A percentile compares a stretch with the other conserved stretches of the same genome.
Evolutionary conservation across 1,140 invertebrate species (phyloP).

Genomic region (Calliphora vicina): DNA sequence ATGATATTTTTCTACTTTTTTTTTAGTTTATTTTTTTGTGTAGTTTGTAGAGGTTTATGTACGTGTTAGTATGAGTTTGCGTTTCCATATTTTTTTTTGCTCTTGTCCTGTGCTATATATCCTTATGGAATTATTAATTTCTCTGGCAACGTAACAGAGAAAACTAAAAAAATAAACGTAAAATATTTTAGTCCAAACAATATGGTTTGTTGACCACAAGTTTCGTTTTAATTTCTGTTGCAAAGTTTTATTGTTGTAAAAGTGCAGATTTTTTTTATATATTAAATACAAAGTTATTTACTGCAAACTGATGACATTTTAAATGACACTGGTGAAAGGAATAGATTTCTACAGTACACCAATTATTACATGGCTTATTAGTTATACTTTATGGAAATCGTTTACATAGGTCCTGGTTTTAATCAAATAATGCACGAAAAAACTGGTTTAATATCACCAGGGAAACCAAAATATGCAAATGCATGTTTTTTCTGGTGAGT

Average conservation of each 20-base stretch:
- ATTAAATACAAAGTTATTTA: background rate
- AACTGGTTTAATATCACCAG: no score
- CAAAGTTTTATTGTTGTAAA: background rate
- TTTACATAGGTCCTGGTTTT: no score
- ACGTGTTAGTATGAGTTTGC: background rate
- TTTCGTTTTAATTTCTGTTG: conserved; percentile 18
- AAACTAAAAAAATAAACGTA: background rate
- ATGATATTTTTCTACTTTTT: background rate
- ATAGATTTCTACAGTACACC: background rate
- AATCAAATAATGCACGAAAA: no score
- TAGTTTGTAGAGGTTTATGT: background rate
- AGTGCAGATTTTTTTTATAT: background rate
- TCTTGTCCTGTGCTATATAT: background rate
- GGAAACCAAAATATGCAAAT: no score
- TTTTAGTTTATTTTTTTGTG: background rate
- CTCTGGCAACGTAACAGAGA: background rate
- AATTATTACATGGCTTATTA: background rate
- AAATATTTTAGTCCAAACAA: background rate
- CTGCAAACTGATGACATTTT: background rate
- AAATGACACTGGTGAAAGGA: background rate
- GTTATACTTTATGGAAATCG: no score
- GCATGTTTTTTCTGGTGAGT: no score
- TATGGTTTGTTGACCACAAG: conserved; percentile 18
- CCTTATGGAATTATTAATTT: conserved; percentile 13
- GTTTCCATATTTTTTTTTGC: background rate